phyloP scores from a whole-genome alignment of 2,797 vertebrate species.

The Myiotriccus ornatus region DNA sequence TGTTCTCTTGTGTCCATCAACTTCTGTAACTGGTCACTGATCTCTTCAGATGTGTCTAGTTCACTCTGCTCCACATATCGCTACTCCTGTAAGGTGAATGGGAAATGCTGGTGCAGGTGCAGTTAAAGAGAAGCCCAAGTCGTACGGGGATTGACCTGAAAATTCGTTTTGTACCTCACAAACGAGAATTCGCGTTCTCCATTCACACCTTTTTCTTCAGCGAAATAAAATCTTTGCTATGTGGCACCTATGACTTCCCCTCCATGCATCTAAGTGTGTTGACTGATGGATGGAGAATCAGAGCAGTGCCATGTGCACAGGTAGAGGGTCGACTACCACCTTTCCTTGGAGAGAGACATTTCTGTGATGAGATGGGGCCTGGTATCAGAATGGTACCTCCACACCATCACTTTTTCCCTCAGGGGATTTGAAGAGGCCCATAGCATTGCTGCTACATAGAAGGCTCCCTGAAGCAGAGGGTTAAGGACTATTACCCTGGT shows the following conservation, averaged over 20 bases:
- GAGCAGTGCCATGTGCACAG: background rate
- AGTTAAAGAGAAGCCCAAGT: background rate
- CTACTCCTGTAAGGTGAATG: background rate
- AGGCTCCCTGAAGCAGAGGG: background rate
- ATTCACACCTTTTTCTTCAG: background rate
- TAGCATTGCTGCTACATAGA: background rate
- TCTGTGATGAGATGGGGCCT: background rate
- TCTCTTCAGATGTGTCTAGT: background rate
- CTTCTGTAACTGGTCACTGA: background rate
- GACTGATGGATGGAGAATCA: background rate
- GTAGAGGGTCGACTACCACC: background rate
- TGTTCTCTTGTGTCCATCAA: background rate
- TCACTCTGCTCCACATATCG: background rate
- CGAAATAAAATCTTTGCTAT: background rate
- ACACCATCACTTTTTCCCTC: background rate
- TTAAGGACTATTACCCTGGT: background rate
- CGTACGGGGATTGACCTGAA: background rate
- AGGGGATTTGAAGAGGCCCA: background rate
- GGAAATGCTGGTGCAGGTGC: background rate
- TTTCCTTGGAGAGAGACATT: background rate
- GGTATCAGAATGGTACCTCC: background rate
- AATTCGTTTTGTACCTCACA: background rate
- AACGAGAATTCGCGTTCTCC: background rate
- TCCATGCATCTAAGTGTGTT: background rate
- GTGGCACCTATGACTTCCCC: background rate